Conservation (phyloP, 2,888 invertebrate species). For the Neoscelio sp. region DNA sequence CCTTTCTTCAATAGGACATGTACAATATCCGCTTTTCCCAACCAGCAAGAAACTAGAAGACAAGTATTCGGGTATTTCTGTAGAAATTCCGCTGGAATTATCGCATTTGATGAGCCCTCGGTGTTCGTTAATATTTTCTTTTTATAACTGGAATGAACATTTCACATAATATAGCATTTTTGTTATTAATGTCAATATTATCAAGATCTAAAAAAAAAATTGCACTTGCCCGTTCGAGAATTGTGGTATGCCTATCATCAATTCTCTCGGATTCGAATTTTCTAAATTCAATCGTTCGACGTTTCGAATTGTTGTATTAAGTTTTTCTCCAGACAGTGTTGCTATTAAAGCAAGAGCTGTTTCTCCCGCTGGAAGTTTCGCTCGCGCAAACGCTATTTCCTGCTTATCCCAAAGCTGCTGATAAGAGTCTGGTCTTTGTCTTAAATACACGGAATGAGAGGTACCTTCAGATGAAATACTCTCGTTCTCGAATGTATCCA, state of each 20-base stretch:
- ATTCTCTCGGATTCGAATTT: conserved; percentile 42
- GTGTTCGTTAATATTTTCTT: conserved; percentile 73
- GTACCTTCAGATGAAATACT: conserved; percentile 79
- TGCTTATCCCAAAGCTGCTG: conserved; percentile 78
- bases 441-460: conserved; percentile 72
- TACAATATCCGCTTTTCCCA: conserved; percentile 85
- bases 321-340: conserved; percentile 70
- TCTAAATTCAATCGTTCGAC: conserved; percentile 63
- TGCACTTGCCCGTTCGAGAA: conserved; percentile 67
- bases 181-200: background rate
- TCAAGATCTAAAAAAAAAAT: background rate
- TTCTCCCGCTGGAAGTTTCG: conserved; percentile 78
- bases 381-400: conserved; percentile 74
- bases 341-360: conserved; percentile 74
- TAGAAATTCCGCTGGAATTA: conserved; percentile 83
- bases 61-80: conserved; percentile 84
- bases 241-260: conserved; percentile 60
- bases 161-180: background rate
- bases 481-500: conserved; percentile 72
- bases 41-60: conserved; percentile 86
- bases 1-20: conserved; percentile 84
- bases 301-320: conserved; percentile 72
- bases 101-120: conserved; percentile 73
- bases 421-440: conserved; percentile 70
- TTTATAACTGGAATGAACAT: conserved; percentile 68